These are phyloP conservation scores for Nipponacmea schrenckii DNA, from an alignment of 2,888 invertebrate genomes.

Conservation along the genomic window DNA sequence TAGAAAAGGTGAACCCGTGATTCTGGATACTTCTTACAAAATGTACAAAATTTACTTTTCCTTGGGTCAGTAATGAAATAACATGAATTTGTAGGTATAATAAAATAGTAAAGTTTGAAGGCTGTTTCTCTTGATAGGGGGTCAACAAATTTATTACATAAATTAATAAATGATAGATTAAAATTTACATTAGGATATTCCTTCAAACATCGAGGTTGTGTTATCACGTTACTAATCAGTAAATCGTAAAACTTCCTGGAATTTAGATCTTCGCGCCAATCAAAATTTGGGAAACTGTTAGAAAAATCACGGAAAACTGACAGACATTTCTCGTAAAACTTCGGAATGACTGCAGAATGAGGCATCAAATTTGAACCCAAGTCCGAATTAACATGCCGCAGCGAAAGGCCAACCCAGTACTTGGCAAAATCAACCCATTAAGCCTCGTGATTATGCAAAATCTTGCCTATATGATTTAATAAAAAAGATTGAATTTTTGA, in stretches of 20 bases:
- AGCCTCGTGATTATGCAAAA: constrained; percentile 16
- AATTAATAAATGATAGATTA: not conserved
- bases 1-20: not conserved
- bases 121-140: not conserved
- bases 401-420: constrained; percentile 24
- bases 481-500: constrained; percentile 19
- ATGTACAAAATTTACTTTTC: not conserved
- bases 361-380: too few relatives aligned
- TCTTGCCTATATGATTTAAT: constrained; percentile 21
- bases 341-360: constrained; percentile 27
- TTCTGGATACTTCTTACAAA: not conserved
- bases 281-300: not conserved
- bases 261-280: not conserved
- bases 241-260: not conserved
- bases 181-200: not conserved
- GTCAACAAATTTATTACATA: not conserved
- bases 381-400: constrained; percentile 17
- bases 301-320: constrained; percentile 4
- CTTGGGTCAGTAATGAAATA: not conserved
- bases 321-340: too few relatives aligned
- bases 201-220: constrained; percentile 4
- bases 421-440: constrained; percentile 23
- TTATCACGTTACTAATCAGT: not conserved
- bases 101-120: not conserved
- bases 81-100: not conserved